A percentile compares a stretch with the other conserved stretches of the same genome.
phyloP scores from a whole-genome alignment of 2,113 vertebrate species.

The Zeus faber region DNA sequence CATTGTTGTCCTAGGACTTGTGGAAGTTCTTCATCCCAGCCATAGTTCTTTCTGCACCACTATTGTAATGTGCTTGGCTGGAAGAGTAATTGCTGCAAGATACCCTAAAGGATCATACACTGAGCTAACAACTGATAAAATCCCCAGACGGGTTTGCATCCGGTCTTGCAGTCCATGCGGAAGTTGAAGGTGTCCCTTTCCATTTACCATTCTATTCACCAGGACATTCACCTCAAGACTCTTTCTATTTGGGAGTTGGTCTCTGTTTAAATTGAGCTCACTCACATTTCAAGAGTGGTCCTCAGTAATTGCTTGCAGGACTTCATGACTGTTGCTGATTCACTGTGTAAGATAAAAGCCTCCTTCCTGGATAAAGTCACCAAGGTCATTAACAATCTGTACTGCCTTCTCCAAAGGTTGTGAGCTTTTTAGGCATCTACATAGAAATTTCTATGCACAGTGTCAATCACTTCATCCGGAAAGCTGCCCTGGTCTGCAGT shows the following conservation, averaged over 20 bases:
- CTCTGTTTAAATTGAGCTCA: background rate
- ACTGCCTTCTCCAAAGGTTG: slow-evolving; percentile 6
- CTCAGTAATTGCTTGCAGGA: background rate
- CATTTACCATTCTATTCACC: slow-evolving; percentile 3
- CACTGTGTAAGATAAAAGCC: slow-evolving; percentile 13
- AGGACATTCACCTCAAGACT: too few relatives aligned
- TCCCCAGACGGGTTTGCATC: background rate
- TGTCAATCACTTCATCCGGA: background rate
- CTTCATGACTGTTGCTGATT: slow-evolving; percentile 4
- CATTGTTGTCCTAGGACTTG: background rate
- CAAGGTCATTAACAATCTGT: slow-evolving; percentile 9
- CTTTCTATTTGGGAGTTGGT: background rate
- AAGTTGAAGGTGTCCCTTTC: slow-evolving; percentile 3
- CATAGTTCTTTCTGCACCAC: slow-evolving; percentile 1
- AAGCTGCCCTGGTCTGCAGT: background rate
- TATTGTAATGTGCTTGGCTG: slow-evolving; percentile 11
- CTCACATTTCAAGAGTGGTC: background rate
- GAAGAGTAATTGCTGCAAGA: background rate
- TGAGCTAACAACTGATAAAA: background rate
- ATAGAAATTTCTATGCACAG: slow-evolving; percentile 2
- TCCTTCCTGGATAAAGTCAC: slow-evolving; percentile 1
- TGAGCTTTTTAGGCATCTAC: slow-evolving; percentile 9
- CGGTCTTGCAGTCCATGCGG: background rate
- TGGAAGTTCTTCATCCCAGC: slow-evolving; percentile 12
- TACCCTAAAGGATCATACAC: background rate